phyloP scores from a whole-genome alignment of 2,888 invertebrate genomes.

The Caenorhabditis sp. region DNA sequence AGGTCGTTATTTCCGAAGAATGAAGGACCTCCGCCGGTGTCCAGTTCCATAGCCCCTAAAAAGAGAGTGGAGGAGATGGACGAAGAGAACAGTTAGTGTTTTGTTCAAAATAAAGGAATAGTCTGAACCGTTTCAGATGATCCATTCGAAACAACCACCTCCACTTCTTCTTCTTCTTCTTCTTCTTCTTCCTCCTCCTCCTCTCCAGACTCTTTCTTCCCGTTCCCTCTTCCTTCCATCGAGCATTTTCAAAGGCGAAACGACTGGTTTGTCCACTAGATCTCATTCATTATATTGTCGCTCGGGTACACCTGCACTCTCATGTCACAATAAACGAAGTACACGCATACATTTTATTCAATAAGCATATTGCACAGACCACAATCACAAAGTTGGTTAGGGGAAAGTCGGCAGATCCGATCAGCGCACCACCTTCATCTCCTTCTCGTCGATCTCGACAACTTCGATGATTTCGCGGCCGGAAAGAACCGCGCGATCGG shows the following conservation, averaged over 20 bases:
- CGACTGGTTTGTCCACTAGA: conserved; percentile 50
- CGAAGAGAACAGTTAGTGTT: conserved; percentile 24
- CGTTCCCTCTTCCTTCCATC: conserved; percentile 51
- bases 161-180: conserved; percentile 5
- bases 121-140: conserved; percentile 8
- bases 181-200: not conserved
- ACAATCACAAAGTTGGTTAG: not conserved
- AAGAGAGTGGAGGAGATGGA: not conserved
- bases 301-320: conserved; percentile 20
- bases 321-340: conserved; percentile 13
- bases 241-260: conserved; percentile 53
- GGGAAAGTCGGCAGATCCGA: not conserved
- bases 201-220: conserved; percentile 48
- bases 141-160: conserved; percentile 18
- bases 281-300: not conserved
- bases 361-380: not conserved
- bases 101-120: not conserved
- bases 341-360: not conserved
- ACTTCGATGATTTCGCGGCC: conserved; percentile 42
- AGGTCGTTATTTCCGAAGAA: conserved; percentile 66
- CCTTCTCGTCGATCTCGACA: conserved; percentile 44
- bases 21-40: not conserved
- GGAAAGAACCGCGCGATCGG: conserved; percentile 31
- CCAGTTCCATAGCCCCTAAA: not conserved
- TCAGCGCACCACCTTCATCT: conserved; percentile 52